Conservation (phyloP, 2,888 invertebrate genomes). For the Blastobasis adustella region DNA sequence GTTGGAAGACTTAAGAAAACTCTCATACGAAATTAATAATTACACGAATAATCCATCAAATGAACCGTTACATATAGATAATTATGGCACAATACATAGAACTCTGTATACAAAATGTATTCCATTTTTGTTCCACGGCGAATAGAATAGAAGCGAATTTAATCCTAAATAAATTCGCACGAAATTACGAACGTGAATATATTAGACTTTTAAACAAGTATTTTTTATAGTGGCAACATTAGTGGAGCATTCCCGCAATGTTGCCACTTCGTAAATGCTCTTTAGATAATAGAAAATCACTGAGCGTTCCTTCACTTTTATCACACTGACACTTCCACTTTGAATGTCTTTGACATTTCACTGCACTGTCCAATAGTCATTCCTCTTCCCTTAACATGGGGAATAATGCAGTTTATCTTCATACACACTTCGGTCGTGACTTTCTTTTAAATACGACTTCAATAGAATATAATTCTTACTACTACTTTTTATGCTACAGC, state of each 20-base stretch:
- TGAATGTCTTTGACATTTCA: too few species aligned
- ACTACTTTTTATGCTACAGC: too few species aligned
- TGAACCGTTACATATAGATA: neutral
- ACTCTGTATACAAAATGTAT: slow-evolving; percentile 9
- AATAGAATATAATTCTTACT: too few species aligned
- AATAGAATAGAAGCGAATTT: slow-evolving; percentile 5
- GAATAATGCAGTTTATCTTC: too few species aligned
- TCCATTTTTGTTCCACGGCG: slow-evolving; percentile 6
- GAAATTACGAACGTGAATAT: neutral
- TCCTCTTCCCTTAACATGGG: too few species aligned
- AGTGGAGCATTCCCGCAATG: neutral
- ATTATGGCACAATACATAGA: slow-evolving; percentile 10
- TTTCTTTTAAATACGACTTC: too few species aligned
- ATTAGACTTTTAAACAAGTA: neutral
- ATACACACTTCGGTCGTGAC: too few species aligned
- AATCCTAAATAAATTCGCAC: neutral
- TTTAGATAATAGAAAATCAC: too few species aligned
- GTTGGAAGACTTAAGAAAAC: slow-evolving; percentile 33
- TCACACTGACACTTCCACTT: too few species aligned
- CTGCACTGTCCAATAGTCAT: too few species aligned
- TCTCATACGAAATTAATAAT: slow-evolving; percentile 2
- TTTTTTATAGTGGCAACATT: slow-evolving; percentile 3
- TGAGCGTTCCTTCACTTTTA: too few species aligned
- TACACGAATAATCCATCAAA: neutral
- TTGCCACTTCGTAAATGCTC: too few species aligned